Conservation (phyloP, 2,888 invertebrate species). For the Lasioglossum marginatum region DNA sequence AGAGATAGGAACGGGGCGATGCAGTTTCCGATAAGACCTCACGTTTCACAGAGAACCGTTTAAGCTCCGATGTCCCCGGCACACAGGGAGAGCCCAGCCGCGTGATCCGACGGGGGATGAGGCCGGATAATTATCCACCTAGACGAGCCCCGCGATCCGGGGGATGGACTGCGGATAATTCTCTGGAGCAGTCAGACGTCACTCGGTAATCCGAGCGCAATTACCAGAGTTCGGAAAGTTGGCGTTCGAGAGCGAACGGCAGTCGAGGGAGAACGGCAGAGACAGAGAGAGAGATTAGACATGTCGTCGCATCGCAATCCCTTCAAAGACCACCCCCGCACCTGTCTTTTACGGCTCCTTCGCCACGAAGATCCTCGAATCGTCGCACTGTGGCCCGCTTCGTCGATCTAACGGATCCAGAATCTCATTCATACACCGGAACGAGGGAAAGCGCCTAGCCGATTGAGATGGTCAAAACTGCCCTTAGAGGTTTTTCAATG, state of each 20-base stretch:
- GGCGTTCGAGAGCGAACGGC: conserved; percentile 8
- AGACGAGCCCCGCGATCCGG: conserved; percentile 7
- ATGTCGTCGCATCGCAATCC: conserved; percentile 34
- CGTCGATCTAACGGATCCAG: not conserved
- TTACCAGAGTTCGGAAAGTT: conserved; percentile 30
- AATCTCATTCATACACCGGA: too few species aligned
- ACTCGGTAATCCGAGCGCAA: conserved; percentile 18
- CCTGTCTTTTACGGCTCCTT: not conserved
- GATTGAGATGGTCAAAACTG: too few species aligned
- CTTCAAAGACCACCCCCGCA: not conserved
- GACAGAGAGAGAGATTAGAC: conserved; percentile 18
- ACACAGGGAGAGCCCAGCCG: conserved; percentile 12
- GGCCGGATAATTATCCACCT: conserved; percentile 45
- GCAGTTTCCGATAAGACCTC: conserved; percentile 16
- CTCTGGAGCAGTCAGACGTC: conserved; percentile 35
- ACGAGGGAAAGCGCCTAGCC: too few species aligned
- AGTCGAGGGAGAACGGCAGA: not conserved
- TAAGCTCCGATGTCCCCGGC: conserved; percentile 28
- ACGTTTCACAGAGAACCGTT: conserved; percentile 35
- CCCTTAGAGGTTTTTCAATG: too few species aligned
- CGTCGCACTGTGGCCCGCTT: not conserved
- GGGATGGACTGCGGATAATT: conserved; percentile 37
- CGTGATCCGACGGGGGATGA: not conserved
- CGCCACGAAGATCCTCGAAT: too few species aligned
- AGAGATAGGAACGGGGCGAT: not conserved